Evolutionary conservation across 2,888 invertebrate genomes (phyloP), one percentile per base, ranked within the genome.

Genomic region (Hydriomena furcata): DNA sequence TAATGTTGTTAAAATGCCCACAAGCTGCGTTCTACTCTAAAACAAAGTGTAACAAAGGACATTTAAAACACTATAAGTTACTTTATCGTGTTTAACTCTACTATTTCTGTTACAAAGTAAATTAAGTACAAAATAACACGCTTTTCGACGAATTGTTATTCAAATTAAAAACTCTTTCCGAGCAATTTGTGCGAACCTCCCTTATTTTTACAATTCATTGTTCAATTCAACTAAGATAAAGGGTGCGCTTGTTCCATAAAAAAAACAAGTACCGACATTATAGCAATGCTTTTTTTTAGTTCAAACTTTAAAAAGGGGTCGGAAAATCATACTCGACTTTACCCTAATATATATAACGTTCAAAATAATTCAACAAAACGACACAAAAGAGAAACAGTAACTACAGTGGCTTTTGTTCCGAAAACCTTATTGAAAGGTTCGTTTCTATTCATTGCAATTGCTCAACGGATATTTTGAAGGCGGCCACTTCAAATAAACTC

Each of bases 161-260:
- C 11, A 21, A 45, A 47, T 27, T 25, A 43, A 28, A 38, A 42
- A 52, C 47, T 52, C 49, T 47, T 52, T 41, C 23, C 43, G 30
- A 7, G 38, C 41, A 52, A 57, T 52, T 54, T 35, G 45, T 42
- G 10, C 47, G 50, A 52, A 55, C 52, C 37, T 42, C 44, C 35
- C 11, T 32, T 25, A 32, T 47, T 34, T 43, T 36, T 20, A 52
- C 27, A 37, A 28, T 45, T 37, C 47, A 42, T 52, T 52, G 37
- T 52, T 36, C 23, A 48, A 48, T 48, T 48, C 42, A 43, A 40
- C 38, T 35, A 5, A 27, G n/a, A 20, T 24, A 41, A 42, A 42
- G 41, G 36, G 31, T 48, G 41, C 21, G 31, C 6, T 21, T 17
- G 4, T 4, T 17, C 2, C 17, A 3, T 5, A 27, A 10, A 27